Evolutionary conservation across 2,113 vertebrate species (phyloP).

Genomic region (Apteryx mantelli): DNA sequence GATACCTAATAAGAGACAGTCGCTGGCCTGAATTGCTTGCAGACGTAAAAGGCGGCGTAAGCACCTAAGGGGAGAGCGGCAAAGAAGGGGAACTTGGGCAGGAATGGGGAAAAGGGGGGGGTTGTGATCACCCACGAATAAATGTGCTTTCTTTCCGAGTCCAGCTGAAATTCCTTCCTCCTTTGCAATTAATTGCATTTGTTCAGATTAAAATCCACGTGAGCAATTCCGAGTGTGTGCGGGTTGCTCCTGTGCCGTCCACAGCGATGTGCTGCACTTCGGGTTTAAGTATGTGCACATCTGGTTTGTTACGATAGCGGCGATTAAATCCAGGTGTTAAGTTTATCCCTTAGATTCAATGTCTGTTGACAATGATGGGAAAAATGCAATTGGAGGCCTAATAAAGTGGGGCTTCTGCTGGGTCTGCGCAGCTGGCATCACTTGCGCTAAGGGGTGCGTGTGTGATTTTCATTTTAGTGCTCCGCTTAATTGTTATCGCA

Average conservation of each 20-base stretch:
- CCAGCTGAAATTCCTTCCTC: neutral
- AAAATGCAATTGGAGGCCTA: neutral
- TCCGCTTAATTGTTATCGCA: neutral
- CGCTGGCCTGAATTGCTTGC: neutral
- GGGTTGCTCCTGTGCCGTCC: neutral
- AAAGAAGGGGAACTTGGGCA: neutral
- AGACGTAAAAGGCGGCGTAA: neutral
- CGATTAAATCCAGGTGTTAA: slow-evolving; percentile 16
- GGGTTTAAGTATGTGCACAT: neutral
- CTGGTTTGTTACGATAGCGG: neutral
- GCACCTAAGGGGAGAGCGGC: neutral
- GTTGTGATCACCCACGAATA: neutral
- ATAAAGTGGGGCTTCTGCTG: neutral
- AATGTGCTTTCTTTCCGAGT: neutral
- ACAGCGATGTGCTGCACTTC: accelerated
- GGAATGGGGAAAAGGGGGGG: neutral
- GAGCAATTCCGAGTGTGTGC: accelerated
- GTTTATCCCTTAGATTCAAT: neutral
- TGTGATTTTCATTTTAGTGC: neutral
- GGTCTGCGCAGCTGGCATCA: neutral
- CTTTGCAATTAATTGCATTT: neutral
- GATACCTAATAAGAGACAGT: neutral
- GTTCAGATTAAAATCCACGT: neutral
- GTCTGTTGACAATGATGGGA: neutral
- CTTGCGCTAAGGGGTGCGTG: neutral